Percentiles rank a stretch among this genome's conserved stretches.
Conservation (phyloP, 2,113 vertebrate species). For the Siniperca knerii region DNA sequence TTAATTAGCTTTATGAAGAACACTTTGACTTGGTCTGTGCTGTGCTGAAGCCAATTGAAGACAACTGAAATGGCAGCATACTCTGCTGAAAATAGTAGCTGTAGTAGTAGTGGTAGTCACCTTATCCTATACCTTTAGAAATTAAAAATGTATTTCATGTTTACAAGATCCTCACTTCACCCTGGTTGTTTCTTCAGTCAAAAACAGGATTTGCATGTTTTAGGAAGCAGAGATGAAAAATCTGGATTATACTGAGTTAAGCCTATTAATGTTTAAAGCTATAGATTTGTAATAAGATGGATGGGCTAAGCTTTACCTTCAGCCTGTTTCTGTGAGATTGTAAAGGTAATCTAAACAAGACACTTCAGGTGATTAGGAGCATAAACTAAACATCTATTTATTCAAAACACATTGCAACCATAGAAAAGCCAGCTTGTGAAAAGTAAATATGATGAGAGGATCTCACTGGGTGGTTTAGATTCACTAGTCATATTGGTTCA, state of each 20-base stretch:
- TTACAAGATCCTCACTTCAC: constrained; percentile 48
- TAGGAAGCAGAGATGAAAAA: constrained; percentile 50
- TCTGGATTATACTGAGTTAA: constrained; percentile 65
- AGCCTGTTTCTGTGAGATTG: constrained; percentile 46
- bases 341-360: constrained; percentile 59
- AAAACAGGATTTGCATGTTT: constrained; percentile 70
- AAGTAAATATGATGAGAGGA: not conserved
- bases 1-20: constrained; percentile 10
- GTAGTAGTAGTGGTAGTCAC: not conserved
- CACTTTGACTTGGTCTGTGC: not conserved
- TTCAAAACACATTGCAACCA: constrained; percentile 3
- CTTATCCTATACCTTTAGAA: constrained; percentile 9
- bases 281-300: constrained; percentile 66
- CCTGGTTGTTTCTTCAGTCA: constrained; percentile 50
- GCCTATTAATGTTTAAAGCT: constrained; percentile 67
- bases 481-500: not conserved
- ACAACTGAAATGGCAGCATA: not conserved
- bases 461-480: constrained; percentile 4
- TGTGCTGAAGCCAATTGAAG: not conserved
- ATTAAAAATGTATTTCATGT: constrained; percentile 23
- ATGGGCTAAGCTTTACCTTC: constrained; percentile 52
- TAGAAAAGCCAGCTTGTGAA: constrained; percentile 2
- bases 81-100: not conserved
- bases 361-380: constrained; percentile 50
- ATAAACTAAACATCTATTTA: constrained; percentile 37